phyloP scores from a whole-genome alignment of 2,113 vertebrate species.

The Eudorcas thomsonii region DNA sequence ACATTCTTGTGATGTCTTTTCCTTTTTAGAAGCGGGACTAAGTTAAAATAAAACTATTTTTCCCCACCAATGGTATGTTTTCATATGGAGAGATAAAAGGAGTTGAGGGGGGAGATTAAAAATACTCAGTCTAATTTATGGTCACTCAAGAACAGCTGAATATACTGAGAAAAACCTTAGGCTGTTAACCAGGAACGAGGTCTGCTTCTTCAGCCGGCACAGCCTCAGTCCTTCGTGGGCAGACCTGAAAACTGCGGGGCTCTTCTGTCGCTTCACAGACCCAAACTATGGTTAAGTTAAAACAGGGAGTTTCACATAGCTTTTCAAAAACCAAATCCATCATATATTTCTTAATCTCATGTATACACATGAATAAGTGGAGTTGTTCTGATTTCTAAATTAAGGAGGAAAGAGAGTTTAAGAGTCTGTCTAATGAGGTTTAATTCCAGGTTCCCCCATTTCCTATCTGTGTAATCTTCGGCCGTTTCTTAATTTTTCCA shows the following conservation, averaged over 20 bases:
- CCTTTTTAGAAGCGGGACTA: background rate
- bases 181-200: background rate
- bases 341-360: background rate
- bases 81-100: background rate
- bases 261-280: background rate
- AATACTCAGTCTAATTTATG: background rate
- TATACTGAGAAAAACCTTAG: background rate
- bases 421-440: background rate
- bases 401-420: background rate
- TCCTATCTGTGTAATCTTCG: background rate
- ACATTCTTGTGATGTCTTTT: background rate
- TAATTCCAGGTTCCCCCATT: background rate
- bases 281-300: background rate
- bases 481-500: background rate
- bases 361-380: background rate
- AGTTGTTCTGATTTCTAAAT: background rate
- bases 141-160: background rate
- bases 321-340: background rate
- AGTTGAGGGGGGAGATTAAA: background rate
- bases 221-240: background rate
- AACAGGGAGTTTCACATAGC: background rate
- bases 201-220: background rate
- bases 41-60: slow-evolving; percentile 16
- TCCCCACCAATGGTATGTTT: background rate
- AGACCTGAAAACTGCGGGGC: background rate